Evolutionary conservation across 2,888 invertebrate genomes (phyloP), one percentile per base, ranked within the genome.

Genomic region (Microchrysa polita): DNA sequence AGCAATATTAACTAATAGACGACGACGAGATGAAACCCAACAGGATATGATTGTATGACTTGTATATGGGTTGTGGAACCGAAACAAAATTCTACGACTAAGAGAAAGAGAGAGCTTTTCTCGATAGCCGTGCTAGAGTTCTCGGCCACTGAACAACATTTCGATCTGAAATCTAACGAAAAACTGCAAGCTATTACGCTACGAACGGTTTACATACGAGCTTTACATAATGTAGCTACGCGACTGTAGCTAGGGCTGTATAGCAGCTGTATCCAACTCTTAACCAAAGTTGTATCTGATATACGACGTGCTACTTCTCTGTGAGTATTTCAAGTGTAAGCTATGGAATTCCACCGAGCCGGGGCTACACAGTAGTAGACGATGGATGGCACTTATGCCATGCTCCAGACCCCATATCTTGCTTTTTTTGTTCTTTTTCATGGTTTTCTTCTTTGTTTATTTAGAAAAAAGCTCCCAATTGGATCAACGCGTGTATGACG

Each of bases 101-200:
- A n/a, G n/a, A n/a, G n/a, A n/a, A n/a, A n/a, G n/a, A n/a, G n/a
- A n/a, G n/a, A n/a, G n/a, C n/a, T n/a, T n/a, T 48, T 5, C 48
- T n/a, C 16, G 12, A 12, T 48, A 34, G 4, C 27, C 4, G 16
- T 12, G 14, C 65, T 65, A 48, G 65, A 48, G 22, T 20, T 23
- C 12, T 18, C 55, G 69, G 34, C 12, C 42, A 22, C 9, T 40
- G 42, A n/a, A 60, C 74, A 67, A 75, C 75, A 73, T 74, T 75
- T 61, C 75, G 63, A 75, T 73, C 57, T 72, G 60, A 73, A 73
- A 72, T 69, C 74, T 67, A 67, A 42, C 67, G 74, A 72, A 74
- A 75, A 75, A 75, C 75, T 75, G 75, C 75, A 74, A 69, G 72
- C 23, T 59, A 67, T 69, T 61, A 73, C 55, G 72, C 57, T 72